These are phyloP conservation scores for Germaria angustata DNA, from an alignment of 2,888 invertebrate species.

Conservation along the genomic window DNA sequence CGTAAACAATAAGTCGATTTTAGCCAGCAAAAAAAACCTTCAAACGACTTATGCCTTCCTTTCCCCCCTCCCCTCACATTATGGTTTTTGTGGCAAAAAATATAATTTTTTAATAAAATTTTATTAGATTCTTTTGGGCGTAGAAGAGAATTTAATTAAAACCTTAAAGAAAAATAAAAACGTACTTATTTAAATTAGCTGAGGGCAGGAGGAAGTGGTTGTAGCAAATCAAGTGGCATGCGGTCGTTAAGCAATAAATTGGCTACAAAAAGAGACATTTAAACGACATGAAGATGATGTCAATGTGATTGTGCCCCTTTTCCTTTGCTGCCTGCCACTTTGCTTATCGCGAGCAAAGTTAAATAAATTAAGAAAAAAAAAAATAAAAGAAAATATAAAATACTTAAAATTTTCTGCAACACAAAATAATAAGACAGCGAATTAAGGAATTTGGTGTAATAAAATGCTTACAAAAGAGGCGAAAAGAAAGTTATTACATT, in stretches of 20 bases:
- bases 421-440: constrained; percentile 28
- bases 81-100: constrained; percentile 39
- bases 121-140: constrained; percentile 42
- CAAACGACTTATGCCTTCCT: constrained; percentile 2
- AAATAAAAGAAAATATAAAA: constrained; percentile 53
- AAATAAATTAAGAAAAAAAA: constrained; percentile 50
- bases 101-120: constrained; percentile 58
- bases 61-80: background rate
- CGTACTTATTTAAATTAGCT: constrained; percentile 48
- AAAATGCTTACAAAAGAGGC: constrained; percentile 62
- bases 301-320: constrained; percentile 70
- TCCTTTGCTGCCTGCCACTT: background rate
- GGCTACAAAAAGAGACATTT: constrained; percentile 70
- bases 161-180: constrained; percentile 28
- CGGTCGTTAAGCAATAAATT: constrained; percentile 78
- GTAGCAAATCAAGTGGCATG: constrained; percentile 62
- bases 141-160: constrained; percentile 61
- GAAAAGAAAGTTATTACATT: constrained; percentile 47
- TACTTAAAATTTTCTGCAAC: constrained; percentile 50
- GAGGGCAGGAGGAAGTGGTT: background rate
- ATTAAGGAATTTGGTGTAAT: constrained; percentile 58
- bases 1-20: constrained; percentile 35
- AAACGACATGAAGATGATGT: constrained; percentile 66
- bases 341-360: constrained; percentile 56
- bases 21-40: constrained; percentile 32